These are phyloP conservation scores for Drosophila rufa DNA, from an alignment of 1,140 invertebrate genomes.

Conservation along the genomic window DNA sequence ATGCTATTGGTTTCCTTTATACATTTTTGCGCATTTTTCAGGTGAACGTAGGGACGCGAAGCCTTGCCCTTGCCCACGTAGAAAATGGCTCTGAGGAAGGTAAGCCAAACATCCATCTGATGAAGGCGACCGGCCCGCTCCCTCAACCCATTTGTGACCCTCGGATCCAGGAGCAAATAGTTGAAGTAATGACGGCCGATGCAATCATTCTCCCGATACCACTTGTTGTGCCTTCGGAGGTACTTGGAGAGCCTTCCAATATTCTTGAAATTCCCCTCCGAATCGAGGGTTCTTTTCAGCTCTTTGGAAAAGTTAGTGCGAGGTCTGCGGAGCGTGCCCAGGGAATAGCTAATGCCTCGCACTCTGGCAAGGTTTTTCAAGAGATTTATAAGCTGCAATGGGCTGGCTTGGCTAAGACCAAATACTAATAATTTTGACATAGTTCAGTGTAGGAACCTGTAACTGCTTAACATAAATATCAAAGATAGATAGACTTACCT, in stretches of 20 bases:
- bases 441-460: neutral
- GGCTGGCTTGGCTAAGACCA: neutral
- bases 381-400: neutral
- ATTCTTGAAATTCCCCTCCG: constrained; percentile 40
- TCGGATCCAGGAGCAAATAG: constrained; percentile 96
- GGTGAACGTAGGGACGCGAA: constrained; percentile 93
- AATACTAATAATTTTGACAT: constrained; percentile 64
- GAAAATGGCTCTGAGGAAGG: constrained; percentile 91
- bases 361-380: neutral
- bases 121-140: constrained; percentile 81
- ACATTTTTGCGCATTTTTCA: constrained; percentile 92
- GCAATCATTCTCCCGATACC: constrained; percentile 66
- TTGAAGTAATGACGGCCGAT: constrained; percentile 93
- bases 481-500: constrained; percentile 86
- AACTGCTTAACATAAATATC: constrained; percentile 16
- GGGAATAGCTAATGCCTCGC: constrained; percentile 37
- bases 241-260: constrained; percentile 34
- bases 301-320: constrained; percentile 52
- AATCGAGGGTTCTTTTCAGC: constrained; percentile 45
- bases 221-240: constrained; percentile 30
- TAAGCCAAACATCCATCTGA: constrained; percentile 87
- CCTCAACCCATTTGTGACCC: constrained; percentile 92
- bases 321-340: constrained; percentile 43
- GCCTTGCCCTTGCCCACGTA: constrained; percentile 93
- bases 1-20: constrained; percentile 27